Evolutionary conservation across 2,888 invertebrate genomes (phyloP).

Genomic region (Allacma fusca): DNA sequence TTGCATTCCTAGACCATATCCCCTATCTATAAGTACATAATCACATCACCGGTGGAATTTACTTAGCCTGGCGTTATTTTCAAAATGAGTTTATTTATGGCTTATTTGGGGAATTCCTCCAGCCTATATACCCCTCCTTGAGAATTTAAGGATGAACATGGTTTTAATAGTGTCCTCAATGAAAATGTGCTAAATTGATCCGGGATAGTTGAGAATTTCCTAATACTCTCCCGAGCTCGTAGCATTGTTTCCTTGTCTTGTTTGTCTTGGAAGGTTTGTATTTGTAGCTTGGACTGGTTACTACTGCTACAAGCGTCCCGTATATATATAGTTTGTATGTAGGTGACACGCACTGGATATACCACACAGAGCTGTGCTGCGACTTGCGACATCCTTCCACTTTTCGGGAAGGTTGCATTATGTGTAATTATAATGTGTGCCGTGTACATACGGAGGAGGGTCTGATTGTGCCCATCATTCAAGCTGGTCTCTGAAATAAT

Average conservation of each 20-base stretch:
- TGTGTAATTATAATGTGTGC: not conserved
- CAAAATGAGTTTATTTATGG: not conserved
- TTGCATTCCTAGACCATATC: too few relatives aligned
- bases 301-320: too few relatives aligned
- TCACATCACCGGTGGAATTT: not conserved
- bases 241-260: too few relatives aligned
- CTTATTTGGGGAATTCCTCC: not conserved
- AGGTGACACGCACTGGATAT: too few relatives aligned
- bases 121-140: not conserved
- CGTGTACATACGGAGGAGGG: not conserved
- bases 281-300: too few relatives aligned
- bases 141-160: not conserved
- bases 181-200: too few relatives aligned
- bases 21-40: too few relatives aligned
- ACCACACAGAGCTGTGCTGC: too few relatives aligned
- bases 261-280: too few relatives aligned
- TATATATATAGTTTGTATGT: too few relatives aligned
- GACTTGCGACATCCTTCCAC: not conserved
- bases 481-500: not conserved
- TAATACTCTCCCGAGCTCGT: not conserved
- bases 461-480: conserved; percentile 5
- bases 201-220: not conserved
- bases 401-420: not conserved
- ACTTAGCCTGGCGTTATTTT: not conserved
- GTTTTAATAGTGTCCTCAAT: not conserved